Evolutionary conservation across 2,797 vertebrate species (phyloP), one percentile per base, ranked within the genome.

Genomic region (Neopelma chrysocephalum): DNA sequence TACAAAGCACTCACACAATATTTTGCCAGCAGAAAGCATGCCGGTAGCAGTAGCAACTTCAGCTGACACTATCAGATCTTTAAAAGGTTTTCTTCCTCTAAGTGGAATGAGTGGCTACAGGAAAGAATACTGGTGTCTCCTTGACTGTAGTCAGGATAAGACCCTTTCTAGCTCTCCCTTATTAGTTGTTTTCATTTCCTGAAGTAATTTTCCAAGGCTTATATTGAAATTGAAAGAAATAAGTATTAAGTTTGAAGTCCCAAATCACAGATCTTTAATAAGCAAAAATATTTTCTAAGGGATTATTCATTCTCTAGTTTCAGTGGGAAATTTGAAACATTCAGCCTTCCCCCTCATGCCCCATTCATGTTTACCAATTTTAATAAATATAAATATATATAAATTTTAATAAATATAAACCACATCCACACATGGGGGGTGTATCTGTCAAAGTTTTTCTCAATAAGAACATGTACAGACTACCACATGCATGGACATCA

Each of bases 321-420:
- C 31, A 73, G 23, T 15, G 12, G 9, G 12, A 83, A 77, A 70
- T 51, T 53, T 34, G 23, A 81, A 54, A 58, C 43, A 83, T 17
- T 54, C 12, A 53, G 0, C 3, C 11, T 54, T 56, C 1, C 3
- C 4, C 10, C 2, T 65, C 0, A 6, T 11, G 4, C 5, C 10
- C 3, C 12, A 19, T 29, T 40, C 12, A 48, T 31, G 26, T 19
- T 82, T 81, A 6, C 19, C 2, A 64, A 4, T 38, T 87, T 53
- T 19, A 92, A 79, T 45, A 65, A 45, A 65, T 32, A 79, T 15
- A 69, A 62, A n/a, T 51, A 51, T 51, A 51, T 40, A 40, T 11
- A 51, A 64, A 6, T 38, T 87, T 53, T 16, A 94, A 79, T 45
- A 61, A 45, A 65, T n/a, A 76, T 10, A 73, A 60, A n/a, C 1